Base-by-base conservation (phyloP, 1,140 invertebrate species). In the Brachystomella parvula region DNA sequence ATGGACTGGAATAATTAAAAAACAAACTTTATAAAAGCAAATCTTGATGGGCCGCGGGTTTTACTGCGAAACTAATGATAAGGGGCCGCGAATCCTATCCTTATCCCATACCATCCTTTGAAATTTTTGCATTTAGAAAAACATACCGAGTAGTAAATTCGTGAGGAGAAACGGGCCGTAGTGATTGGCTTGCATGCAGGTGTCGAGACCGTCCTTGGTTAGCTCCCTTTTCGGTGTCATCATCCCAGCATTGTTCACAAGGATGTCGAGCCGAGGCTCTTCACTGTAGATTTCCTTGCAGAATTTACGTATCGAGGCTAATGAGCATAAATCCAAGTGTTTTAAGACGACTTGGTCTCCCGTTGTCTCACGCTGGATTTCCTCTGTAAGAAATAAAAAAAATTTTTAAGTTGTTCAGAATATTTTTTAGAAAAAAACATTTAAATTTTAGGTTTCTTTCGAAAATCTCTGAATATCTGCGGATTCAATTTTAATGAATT, bases 141-240 rank as follows among this genome's bases (percentile, higher is more conserved):
- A 74, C 73, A 77, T 79, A 87, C 86, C 85, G 44, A 88, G 78
- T 3, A 88, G 78, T 1, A 87, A 77, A 75, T 85, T 82, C 0
- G 90, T 93, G 1, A 94, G 78, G 3, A 93, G 79, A 75, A 92
- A 94, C 44, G 89, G 90, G 0, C 90, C 89, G 74, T 90, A 90
- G 74, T 94, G 87, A 77, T 96, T 96, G 0, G 89, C 90, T 0
- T 86, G 77, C 69, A 79, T 79, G 9, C 75, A 75, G 12, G 71
- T 69, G 68, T 82, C 80, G 29, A 81, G 73, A 3, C 78, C 78
- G 69, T 82, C 79, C 29, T 69, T 61, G 12, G 69, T 73, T 0
- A 66, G 64, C 75, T 85, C 70, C 47, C 67, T 64, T 2, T 47
- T 47, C 21, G 65, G 61, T 21, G 60, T 61, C 12, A 63, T 70